Evolutionary conservation across 2,113 vertebrate genomes (phyloP).

Genomic region (Neogobius melanostomus): DNA sequence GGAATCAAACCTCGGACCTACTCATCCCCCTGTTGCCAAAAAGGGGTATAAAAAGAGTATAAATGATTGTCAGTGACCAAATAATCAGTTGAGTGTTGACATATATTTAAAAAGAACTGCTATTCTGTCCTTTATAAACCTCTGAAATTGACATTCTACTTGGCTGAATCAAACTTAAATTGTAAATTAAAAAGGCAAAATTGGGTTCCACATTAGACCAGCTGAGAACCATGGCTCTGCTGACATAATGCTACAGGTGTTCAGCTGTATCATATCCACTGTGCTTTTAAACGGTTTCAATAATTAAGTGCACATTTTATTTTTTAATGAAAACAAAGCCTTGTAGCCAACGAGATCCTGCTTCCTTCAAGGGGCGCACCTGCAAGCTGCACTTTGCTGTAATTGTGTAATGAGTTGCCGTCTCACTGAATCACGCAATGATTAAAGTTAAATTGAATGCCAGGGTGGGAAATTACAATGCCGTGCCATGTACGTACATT

Average conservation of each 20-base stretch:
- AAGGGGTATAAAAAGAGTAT: too few relatives aligned
- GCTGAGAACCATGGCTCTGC: neutral
- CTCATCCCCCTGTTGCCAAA: too few relatives aligned
- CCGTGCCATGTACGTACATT: conserved; percentile 4
- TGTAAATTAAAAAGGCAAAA: neutral
- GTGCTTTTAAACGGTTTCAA: too few relatives aligned
- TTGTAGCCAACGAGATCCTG: neutral
- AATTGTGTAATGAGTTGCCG: conserved; percentile 10
- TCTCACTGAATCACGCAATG: conserved; percentile 18
- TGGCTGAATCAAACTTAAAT: too few relatives aligned
- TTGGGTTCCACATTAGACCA: too few relatives aligned
- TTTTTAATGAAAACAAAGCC: neutral
- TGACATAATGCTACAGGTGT: neutral
- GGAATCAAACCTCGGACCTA: too few relatives aligned
- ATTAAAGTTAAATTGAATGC: conserved; percentile 12
- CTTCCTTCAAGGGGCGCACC: conserved; percentile 9
- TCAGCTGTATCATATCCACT: neutral
- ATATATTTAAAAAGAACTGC: too few relatives aligned
- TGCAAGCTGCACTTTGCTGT: neutral
- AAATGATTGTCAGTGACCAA: too few relatives aligned
- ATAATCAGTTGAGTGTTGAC: too few relatives aligned
- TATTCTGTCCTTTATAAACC: too few relatives aligned
- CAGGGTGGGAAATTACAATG: neutral
- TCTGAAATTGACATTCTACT: too few relatives aligned
- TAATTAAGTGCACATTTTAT: neutral